These are phyloP conservation scores for Dasyurus viverrinus DNA, from an alignment of 2,113 vertebrate genomes.

Conservation along the genomic window DNA sequence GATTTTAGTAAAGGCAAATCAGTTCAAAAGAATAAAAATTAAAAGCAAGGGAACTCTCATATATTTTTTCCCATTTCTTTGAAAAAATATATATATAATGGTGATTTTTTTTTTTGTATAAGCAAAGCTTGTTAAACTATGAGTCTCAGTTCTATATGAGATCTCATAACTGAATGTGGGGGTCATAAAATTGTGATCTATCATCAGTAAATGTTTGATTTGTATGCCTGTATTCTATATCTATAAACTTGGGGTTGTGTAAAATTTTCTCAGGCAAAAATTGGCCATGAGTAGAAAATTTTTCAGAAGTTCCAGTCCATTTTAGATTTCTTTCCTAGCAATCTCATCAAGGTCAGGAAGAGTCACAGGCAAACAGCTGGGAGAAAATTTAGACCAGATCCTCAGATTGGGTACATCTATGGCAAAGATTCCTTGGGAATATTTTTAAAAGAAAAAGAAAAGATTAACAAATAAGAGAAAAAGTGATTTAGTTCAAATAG, in stretches of 20 bases:
- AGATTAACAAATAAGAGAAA: not conserved
- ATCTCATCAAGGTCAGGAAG: not conserved
- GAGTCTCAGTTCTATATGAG: too few species aligned
- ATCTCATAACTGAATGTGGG: too few species aligned
- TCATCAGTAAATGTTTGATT: too few species aligned
- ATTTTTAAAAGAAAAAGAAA: not conserved
- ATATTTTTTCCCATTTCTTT: not conserved
- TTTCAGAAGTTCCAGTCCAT: too few species aligned
- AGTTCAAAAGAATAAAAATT: slow-evolving; percentile 6
- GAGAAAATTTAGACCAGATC: not conserved
- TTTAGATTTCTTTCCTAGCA: not conserved
- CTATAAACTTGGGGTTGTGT: too few species aligned
- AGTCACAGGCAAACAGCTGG: not conserved
- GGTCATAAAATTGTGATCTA: too few species aligned
- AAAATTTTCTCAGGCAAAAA: too few species aligned
- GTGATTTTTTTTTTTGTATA: not conserved
- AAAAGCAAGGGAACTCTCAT: not conserved
- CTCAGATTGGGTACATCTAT: not conserved
- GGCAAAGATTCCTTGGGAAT: not conserved
- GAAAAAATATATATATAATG: not conserved
- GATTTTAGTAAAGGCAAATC: not conserved
- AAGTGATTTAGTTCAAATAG: not conserved
- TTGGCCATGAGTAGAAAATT: too few species aligned
- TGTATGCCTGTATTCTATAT: too few species aligned
- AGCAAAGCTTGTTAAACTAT: too few species aligned